These are phyloP conservation scores for Coilia nasus DNA, from an alignment of 2,797 vertebrate species.

Conservation along the genomic window DNA sequence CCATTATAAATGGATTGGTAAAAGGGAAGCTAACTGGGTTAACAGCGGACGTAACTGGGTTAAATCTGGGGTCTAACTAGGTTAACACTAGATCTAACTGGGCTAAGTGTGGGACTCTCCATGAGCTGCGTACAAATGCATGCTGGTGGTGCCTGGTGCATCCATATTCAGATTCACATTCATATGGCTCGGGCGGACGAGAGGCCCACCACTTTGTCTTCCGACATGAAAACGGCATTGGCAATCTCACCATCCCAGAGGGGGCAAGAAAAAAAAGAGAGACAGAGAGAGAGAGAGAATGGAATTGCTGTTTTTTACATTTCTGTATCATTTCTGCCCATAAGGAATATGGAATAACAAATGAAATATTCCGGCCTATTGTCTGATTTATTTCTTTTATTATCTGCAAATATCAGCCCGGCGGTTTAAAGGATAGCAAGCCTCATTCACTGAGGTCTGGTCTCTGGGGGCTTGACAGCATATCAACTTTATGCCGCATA, in stretches of 20 bases:
- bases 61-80: background rate
- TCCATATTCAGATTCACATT: slow-evolving; percentile 23
- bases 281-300: slow-evolving; percentile 71
- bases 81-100: background rate
- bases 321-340: slow-evolving; percentile 83
- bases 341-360: slow-evolving; percentile 88
- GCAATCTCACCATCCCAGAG: slow-evolving; percentile 74
- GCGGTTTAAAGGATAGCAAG: slow-evolving; percentile 77
- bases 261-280: slow-evolving; percentile 72
- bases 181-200: slow-evolving; percentile 69
- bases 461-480: slow-evolving; percentile 77
- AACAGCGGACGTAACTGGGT: too few relatives aligned
- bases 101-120: background rate
- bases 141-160: background rate
- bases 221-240: slow-evolving; percentile 73
- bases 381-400: slow-evolving; percentile 90
- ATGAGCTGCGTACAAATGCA: background rate
- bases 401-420: slow-evolving; percentile 79
- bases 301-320: slow-evolving; percentile 83
- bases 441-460: slow-evolving; percentile 71
- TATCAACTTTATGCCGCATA: slow-evolving; percentile 75
- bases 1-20: too few relatives aligned
- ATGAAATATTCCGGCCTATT: slow-evolving; percentile 86
- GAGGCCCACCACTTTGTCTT: slow-evolving; percentile 76
- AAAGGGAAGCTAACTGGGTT: background rate